Conservation (phyloP, 2,113 vertebrate species). For the Numenius arquata region DNA sequence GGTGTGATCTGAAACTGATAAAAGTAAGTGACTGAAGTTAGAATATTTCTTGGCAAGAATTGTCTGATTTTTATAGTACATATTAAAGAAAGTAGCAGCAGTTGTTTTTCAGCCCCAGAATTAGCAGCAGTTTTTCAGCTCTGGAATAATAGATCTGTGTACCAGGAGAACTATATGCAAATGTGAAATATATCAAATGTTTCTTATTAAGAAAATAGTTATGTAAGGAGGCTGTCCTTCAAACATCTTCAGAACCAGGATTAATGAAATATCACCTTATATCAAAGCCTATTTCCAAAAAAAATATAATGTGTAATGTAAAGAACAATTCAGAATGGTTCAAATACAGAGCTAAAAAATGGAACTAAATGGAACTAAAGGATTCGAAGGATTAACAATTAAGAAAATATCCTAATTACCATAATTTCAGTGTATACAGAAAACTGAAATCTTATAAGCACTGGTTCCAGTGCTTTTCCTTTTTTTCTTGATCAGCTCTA, state of each 20-base stretch:
- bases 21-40: background rate
- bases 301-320: background rate
- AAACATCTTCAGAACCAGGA: background rate
- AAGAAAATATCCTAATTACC: background rate
- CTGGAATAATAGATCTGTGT: background rate
- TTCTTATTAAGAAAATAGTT: background rate
- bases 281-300: background rate
- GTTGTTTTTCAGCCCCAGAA: background rate
- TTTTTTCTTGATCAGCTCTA: background rate
- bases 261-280: background rate
- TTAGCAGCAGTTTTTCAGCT: background rate
- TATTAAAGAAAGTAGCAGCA: background rate
- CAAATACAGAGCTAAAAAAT: background rate
- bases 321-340: background rate
- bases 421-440: background rate
- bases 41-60: background rate
- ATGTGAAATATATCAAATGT: background rate
- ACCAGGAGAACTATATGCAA: background rate
- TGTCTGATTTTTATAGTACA: background rate
- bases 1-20: background rate
- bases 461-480: background rate
- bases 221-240: background rate
- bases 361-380: too few relatives aligned
- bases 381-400: background rate
- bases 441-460: background rate